Conservation (phyloP, 1,140 invertebrate genomes). For the Calephelis nemesis region DNA sequence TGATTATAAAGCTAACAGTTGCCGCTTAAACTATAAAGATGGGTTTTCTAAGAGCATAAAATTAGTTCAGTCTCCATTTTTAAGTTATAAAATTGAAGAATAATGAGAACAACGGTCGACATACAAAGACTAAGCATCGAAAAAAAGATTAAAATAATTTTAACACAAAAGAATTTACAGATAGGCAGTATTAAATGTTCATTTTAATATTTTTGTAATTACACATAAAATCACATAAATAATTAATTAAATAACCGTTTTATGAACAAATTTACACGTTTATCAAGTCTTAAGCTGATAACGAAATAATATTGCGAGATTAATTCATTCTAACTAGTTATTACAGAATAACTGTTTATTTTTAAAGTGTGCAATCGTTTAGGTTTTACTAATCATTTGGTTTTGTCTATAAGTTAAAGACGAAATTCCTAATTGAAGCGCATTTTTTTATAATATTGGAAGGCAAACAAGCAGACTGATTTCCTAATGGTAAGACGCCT, state of each 20-base stretch:
- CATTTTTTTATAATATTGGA: no score
- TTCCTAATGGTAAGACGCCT: no score
- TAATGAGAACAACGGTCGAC: not conserved
- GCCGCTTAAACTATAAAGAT: not conserved
- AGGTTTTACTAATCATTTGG: no score
- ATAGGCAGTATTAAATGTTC: not conserved
- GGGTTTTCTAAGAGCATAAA: no score
- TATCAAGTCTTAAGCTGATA: not conserved
- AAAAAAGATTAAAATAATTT: not conserved
- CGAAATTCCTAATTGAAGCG: no score
- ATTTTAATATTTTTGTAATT: constrained; percentile 1
- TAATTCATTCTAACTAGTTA: no score
- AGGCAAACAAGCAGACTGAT: no score
- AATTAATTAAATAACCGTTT: not conserved
- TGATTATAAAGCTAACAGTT: constrained; percentile 6
- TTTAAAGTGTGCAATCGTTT: not conserved
- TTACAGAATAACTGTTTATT: not conserved
- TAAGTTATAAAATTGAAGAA: not conserved
- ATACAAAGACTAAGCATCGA: not conserved
- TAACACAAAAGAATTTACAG: not conserved
- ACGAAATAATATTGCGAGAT: not conserved
- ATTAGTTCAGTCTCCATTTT: no score
- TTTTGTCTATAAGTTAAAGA: no score
- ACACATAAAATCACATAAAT: not conserved
- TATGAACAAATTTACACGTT: not conserved